Evolutionary conservation across 2,113 vertebrate species (phyloP).

Genomic region (Chionis minor): DNA sequence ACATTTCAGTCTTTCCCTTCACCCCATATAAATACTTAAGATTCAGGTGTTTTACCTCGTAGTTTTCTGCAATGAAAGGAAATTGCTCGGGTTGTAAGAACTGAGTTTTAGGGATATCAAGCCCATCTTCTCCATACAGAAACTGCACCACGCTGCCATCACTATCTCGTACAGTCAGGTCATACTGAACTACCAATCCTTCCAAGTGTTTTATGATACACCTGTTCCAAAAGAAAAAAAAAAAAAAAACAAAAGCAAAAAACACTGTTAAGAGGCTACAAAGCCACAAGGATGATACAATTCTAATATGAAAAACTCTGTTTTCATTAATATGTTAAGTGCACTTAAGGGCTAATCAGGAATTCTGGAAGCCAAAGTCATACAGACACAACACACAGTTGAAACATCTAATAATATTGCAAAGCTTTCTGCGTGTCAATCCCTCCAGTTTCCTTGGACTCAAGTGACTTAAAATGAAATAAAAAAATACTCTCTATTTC

Average conservation of each 20-base stretch:
- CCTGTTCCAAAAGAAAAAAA: conserved; percentile 36
- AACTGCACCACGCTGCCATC: conserved; percentile 97
- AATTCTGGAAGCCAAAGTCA: background rate
- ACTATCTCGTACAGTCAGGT: conserved; percentile 92
- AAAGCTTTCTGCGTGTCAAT: background rate
- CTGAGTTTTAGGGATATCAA: conserved; percentile 94
- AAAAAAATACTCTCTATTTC: background rate
- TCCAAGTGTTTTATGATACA: conserved; percentile 95
- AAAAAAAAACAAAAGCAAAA: background rate
- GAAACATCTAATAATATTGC: background rate
- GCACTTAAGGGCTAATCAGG: background rate
- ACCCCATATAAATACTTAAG: background rate
- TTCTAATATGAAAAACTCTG: background rate
- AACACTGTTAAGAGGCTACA: background rate
- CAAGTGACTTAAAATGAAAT: background rate
- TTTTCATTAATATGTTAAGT: background rate
- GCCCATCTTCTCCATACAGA: conserved; percentile 94
- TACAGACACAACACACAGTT: fast-evolving
- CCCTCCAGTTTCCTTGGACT: background rate
- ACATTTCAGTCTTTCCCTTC: background rate
- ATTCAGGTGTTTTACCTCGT: conserved; percentile 77
- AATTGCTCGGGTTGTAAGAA: conserved; percentile 91
- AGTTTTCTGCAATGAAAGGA: conserved; percentile 92
- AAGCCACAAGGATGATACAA: background rate
- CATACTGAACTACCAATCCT: conserved; percentile 95